Evolutionary conservation across 2,888 invertebrate genomes (phyloP).

Genomic region (Drosophila leonis): DNA sequence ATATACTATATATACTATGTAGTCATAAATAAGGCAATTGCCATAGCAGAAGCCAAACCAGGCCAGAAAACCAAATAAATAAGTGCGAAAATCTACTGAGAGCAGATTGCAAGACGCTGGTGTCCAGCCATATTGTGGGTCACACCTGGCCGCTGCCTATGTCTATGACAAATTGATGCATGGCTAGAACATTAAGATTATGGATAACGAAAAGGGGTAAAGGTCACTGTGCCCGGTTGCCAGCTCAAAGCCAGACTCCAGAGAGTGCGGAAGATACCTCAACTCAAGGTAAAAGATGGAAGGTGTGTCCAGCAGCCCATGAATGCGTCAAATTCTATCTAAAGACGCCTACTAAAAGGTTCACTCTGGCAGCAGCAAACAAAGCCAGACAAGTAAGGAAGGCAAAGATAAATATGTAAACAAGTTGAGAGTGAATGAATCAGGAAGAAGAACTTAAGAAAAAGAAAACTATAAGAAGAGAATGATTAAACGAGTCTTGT

Average conservation of each 20-base stretch:
- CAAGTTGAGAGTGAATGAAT: slow-evolving; percentile 36
- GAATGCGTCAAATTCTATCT: slow-evolving; percentile 36
- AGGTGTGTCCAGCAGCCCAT: slow-evolving; percentile 21
- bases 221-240: slow-evolving; percentile 1
- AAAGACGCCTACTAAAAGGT: neutral
- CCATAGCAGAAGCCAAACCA: slow-evolving; percentile 28
- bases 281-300: neutral
- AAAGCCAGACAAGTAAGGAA: neutral
- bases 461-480: slow-evolving; percentile 20
- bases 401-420: slow-evolving; percentile 52
- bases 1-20: neutral
- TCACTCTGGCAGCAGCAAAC: neutral
- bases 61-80: slow-evolving; percentile 50
- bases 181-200: neutral
- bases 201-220: slow-evolving; percentile 6
- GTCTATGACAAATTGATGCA: slow-evolving; percentile 1
- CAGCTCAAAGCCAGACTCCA: neutral
- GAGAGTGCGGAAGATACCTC: neutral
- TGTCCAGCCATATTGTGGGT: slow-evolving; percentile 20
- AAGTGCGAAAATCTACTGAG: slow-evolving; percentile 41
- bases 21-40: slow-evolving; percentile 18
- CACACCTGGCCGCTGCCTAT: neutral
- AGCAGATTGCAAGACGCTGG: slow-evolving; percentile 24
- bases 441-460: slow-evolving; percentile 14
- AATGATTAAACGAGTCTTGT: slow-evolving; percentile 23